Base-by-base conservation (phyloP, 1,140 invertebrate species). In the Kradibia gibbosae region DNA sequence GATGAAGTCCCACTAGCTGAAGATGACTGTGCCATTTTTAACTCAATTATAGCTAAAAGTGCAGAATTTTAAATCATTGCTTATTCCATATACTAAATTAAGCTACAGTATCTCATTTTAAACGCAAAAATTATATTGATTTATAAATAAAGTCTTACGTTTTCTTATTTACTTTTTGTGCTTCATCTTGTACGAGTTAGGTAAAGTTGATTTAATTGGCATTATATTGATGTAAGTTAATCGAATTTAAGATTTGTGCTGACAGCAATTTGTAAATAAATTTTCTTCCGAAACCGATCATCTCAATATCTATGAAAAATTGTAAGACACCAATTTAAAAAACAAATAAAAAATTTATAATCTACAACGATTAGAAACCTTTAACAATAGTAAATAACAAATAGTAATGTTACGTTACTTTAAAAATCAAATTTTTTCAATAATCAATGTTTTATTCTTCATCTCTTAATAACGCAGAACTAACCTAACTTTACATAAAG, bases 1-100 rank as follows among this genome's bases (percentile, higher is more conserved):
- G 92, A 92, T 31, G 92, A 93, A 20, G 92, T 93, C 36, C 93
- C 92, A 88, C 91, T 92, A 45, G 90, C 87, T 81, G 91, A 92
- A 77, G 91, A 91, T 84, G 90, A 93, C 84, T 93, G 92, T 82
- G 93, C 92, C 93, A 93, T 93, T 36, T 17, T 50, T 28, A 62
- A 71, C 3, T n/a, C 11, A 50, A 65, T 75, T 7, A 73, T 39
- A 80, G 31, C 71, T 80, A 48, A 75, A 80, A 74, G 28, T 67
- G 20, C 22, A 79, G 42, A 45, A 45, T 73, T 72, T 0, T 1
- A 22, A 1, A 78, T 53, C 39, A 70, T 13, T 78, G 28, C 31
- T 60, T 53, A 22, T 73, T 22, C 60, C 1, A 10, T 3, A 31
- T 48, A 39, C 1, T 15, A 65, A 65, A 13, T 50, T 1, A 48